Evolutionary conservation across 2,888 invertebrate species (phyloP), one percentile per base, ranked within the genome.

Genomic region (Digitonthophagus gazella): DNA sequence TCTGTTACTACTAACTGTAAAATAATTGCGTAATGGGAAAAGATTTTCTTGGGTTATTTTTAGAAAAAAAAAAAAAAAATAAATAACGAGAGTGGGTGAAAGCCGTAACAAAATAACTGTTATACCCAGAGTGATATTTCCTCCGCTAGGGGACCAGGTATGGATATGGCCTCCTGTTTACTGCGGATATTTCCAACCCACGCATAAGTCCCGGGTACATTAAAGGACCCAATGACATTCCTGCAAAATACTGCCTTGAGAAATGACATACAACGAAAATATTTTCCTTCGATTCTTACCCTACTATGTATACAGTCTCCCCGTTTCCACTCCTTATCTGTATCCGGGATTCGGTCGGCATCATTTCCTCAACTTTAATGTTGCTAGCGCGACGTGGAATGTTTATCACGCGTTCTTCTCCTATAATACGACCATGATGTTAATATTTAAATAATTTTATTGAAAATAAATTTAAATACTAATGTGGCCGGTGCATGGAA

Each of bases 301-400:
- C 87, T 72, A 86, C 84, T 69, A 87, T 81, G 74, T 81, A 82
- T 71, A 83, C 83, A 64, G 80, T 79, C 4, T 82, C 84, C 19
- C 81, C 79, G 3, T 78, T 76, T 69, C 78, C 80, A 66, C 80
- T 83, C 64, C 80, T 78, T 8, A 87, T 80, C 1, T 86, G 84
- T 68, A 87, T 80, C 75, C 83, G 83, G 71, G 86, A 85, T 68
- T 82, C 84, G 2, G 85, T 83, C 8, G 84, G 85, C n/a, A 81
- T 80, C 61, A 83, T 78, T 74, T 86, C 85, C 72, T 86, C 84
- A 14, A 86, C 80, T 56, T 83, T 80, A 57, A 87, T 83, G 76
- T 86, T 86, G 56, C 84, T 78, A 0, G 86, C 84, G n/a, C 83
- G 84, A 15, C 66, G 74, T 1, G 86, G 86, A 18, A 87, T 82